Base-by-base conservation (phyloP, 2,113 vertebrate genomes). In the Eulemur macaco region DNA sequence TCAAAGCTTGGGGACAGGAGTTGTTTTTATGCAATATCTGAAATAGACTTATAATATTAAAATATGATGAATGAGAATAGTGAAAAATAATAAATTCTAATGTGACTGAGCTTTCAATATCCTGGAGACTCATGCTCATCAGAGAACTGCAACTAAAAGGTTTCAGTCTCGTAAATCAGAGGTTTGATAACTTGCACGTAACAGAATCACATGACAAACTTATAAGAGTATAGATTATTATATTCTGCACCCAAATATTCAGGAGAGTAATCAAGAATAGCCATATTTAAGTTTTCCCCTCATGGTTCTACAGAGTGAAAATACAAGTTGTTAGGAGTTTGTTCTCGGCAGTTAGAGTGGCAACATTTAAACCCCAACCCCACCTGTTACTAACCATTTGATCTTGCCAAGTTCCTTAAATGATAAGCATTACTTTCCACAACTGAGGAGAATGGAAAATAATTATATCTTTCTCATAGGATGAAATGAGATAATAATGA, bases 51-150 rank as follows among this genome's bases (percentile, higher is more conserved):
- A 94, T 86, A 83, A 89, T 96, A 94, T 89, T 96, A 93, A 97
- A 97, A 94, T 91, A 80, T 91, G 91, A 97, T 94, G 58, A 97
- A 95, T 95, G 74, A 90, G 69, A 95, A 95, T 60, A 39, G 5
- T 60, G 9, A 83, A 60, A 92, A 89, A 86, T 39, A 89, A 94
- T 95, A 97, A 60, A 90, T 94, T 91, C 64, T 96, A 86, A 95
- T 66, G 78, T 80, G 80, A 81, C 10, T 45, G 39, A 91, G 58
- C 21, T 85, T 91, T 95, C 60, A 86, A 66, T 91, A 96, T 86
- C 39, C 21, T 76, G 25, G 52, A 91, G 89, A 81, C 18, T n/a
- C 29, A 34, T 56, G 31, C 37, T 86, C n/a, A 81, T 60, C 13
- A 47, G 37, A 89, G 63, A 73, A 92, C 3, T 18, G 34, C 29